A percentile compares a stretch with the other conserved stretches of the same genome.
Evolutionary conservation across 2,113 vertebrate genomes (phyloP).

Genomic region (Bujurquina vittata): DNA sequence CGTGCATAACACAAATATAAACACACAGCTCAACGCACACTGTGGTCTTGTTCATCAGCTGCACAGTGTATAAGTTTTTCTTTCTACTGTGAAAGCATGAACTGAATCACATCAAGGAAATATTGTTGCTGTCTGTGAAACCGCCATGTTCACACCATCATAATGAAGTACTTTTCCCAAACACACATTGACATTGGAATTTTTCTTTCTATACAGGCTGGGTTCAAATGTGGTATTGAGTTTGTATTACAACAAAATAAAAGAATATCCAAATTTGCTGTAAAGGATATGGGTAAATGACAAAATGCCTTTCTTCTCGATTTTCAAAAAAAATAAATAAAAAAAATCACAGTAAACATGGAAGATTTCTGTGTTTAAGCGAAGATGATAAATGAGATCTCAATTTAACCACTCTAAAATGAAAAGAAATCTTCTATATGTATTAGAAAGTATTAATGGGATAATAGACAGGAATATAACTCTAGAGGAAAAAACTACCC

Average conservation of each 20-base stretch:
- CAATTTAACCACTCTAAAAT: neutral
- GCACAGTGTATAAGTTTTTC: neutral
- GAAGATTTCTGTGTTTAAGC: neutral
- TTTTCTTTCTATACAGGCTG: neutral
- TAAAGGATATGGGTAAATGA: rapidly evolving
- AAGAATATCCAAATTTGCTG: rapidly evolving
- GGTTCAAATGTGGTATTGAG: neutral
- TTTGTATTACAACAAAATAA: neutral
- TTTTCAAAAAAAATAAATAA: too few relatives aligned
- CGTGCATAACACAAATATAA: neutral
- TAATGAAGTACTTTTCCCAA: neutral
- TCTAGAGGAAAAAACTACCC: neutral
- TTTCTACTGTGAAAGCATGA: neutral
- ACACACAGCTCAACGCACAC: neutral
- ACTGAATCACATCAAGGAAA: constrained; percentile 18
- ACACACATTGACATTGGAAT: neutral
- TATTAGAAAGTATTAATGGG: neutral
- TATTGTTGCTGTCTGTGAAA: neutral
- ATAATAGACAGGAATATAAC: neutral
- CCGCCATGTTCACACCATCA: neutral
- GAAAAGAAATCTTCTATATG: neutral
- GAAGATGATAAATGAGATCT: constrained; percentile 5
- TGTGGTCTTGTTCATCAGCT: neutral
- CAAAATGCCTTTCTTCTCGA: neutral
- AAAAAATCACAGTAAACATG: neutral